Evolutionary conservation across 2,797 vertebrate species (phyloP).

Genomic region (Enteromius mattozi): DNA sequence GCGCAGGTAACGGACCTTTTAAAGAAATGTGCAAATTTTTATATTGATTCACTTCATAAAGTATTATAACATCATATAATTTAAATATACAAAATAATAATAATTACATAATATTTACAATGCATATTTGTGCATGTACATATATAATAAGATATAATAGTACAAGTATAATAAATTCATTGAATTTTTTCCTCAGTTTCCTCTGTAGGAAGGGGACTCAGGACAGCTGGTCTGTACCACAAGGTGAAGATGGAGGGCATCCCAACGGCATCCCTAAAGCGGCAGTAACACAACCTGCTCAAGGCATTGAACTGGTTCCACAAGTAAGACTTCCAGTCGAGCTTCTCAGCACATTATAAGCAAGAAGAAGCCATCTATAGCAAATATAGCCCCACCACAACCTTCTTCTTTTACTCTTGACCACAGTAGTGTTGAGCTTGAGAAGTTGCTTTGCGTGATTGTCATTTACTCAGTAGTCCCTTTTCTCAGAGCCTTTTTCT

Average conservation of each 20-base stretch:
- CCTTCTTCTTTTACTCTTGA: background rate
- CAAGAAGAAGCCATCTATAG: background rate
- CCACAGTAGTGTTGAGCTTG: background rate
- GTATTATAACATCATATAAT: background rate
- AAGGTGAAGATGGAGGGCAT: conserved; percentile 64
- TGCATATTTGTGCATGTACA: background rate
- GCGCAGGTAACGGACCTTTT: conserved; percentile 71
- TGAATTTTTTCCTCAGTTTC: conserved; percentile 61
- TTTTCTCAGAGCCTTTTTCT: background rate
- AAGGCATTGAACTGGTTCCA: conserved; percentile 68
- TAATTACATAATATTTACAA: background rate
- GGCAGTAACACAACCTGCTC: conserved; percentile 43
- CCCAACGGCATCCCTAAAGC: conserved; percentile 68
- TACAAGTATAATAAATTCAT: background rate
- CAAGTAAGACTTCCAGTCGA: conserved; percentile 65
- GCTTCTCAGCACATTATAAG: background rate
- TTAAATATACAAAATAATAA: conserved; percentile 8
- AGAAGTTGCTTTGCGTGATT: background rate
- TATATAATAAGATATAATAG: background rate
- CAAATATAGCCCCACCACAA: background rate
- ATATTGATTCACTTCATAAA: background rate
- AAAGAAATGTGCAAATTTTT: background rate
- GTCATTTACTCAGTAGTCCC: background rate
- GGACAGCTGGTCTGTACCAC: conserved; percentile 77
- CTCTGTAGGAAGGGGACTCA: conserved; percentile 77